Evolutionary conservation across 2,113 vertebrate species (phyloP), one percentile per base, ranked within the genome.

Genomic region (Podocnemis expansa): DNA sequence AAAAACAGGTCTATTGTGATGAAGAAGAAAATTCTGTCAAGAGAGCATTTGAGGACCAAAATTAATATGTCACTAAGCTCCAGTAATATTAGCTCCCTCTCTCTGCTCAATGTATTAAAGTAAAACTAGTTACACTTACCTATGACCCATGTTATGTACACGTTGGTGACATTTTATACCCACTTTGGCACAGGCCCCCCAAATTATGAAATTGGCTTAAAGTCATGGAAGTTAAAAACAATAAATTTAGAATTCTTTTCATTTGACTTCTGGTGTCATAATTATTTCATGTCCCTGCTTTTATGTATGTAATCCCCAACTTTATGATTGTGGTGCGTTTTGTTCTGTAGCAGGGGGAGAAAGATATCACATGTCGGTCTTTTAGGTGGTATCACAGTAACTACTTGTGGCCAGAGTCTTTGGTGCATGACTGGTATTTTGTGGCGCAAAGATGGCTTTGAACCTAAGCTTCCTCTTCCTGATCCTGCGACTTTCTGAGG

Each of bases 61-160:
- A 43, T 73, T 78, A 7, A 73, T 27, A 10, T 31, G 41, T 6
- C 5, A 11, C 6, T 27, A 21, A 19, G 38, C 3, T 2, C 8
- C 1, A 4, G 76, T 21, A 10, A n/a, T 3, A 16, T 52, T 12
- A 2, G 0, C 47, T 58, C 8, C 45, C 25, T 80, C 54, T 34
- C 5, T 60, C 58, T 16, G 8, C 27, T 29, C 38, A 1, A 3
- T 49, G 67, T 38, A 25, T 4, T 5, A 13, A 14, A 16, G 1
- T 19, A 78, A 78, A 16, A 5, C 1, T 2, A 41, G 79, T 8
- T 34, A 24, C 29, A 29, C 58, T 16, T 60, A 27, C 58, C 3
- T 31, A 31, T 60, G 58, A 31, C 58, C 67, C 67, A 73, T 73
- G 34, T 73, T 73, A 73, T 41, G 21, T 16, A 41, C 67, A 19